Base-by-base conservation (phyloP, 2,888 invertebrate species). In the Odontocolon sp. region DNA sequence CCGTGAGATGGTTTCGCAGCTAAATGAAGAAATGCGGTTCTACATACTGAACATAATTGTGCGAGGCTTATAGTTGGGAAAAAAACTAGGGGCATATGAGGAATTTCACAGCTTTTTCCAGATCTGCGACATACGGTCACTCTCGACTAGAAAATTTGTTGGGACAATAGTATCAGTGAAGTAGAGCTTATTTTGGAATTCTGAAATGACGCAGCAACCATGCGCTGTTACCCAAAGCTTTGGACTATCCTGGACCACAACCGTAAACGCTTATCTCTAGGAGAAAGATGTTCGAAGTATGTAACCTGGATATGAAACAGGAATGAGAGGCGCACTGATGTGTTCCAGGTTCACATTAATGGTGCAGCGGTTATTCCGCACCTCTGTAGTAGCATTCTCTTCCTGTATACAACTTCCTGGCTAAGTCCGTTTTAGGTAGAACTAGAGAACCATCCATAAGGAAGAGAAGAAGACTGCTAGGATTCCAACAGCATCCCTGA, bases 241-340 rank as follows among this genome's bases (percentile, higher is more conserved):
- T 66, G 47, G 52, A 28, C 33, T 71, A 33, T 61, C 36, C 45
- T 6, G 9, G 16, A 16, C 18, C 26, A 14, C 59, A 57, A 36
- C 57, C 71, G 77, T 82, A 80, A 83, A 82, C 77, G 74, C 80
- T 82, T 80, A 76, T 76, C 76, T 61, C n/a, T 21, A 28, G 40
- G 33, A 26, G 64, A 67, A 54, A 71, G 47, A 50, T 28, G 9
- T 28, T 11, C 2, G 23, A 68, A 38, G 33, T 50, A 28, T 21
- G 33, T 11, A 42, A 38, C 50, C 21, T n/a, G 45, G 33, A 42
- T 33, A 36, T 26, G 8, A 28, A 18, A 8, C 6, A 23, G 26
- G 8, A 36, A 26, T 33, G 28, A 31, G 36, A 47, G 59, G n/a
- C n/a, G n/a, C n/a, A n/a, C n/a, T 16, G 36, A 45, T 47, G 57